Conservation (phyloP, 2,888 invertebrate genomes). For the Drosophila kanekoi region DNA sequence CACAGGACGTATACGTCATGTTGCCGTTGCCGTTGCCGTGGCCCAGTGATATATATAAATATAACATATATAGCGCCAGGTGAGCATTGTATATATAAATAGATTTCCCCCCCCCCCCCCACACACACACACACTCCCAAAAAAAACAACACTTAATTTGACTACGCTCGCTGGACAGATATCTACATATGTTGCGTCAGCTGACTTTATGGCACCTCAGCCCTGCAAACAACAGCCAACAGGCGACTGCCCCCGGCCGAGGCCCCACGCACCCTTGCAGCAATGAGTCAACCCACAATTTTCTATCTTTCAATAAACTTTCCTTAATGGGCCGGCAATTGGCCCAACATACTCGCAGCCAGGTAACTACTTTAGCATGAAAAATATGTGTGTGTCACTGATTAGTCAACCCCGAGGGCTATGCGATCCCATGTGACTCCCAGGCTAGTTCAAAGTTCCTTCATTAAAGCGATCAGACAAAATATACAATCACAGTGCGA, state of each 20-base stretch:
- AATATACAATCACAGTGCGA: conserved; percentile 5
- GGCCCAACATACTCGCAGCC: conserved; percentile 5
- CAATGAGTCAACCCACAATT: conserved; percentile 35
- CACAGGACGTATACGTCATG: conserved; percentile 69
- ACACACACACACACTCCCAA: no score
- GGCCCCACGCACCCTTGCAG: not conserved
- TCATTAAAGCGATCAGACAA: conserved; percentile 7
- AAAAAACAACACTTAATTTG: conserved; percentile 10
- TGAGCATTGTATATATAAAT: conserved; percentile 39
- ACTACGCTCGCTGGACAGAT: not conserved
- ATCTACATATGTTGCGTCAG: conserved; percentile 24
- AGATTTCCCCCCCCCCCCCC: conserved; percentile 19
- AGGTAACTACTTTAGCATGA: conserved; percentile 6
- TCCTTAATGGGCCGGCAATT: conserved; percentile 4
- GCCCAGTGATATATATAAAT: conserved; percentile 22
- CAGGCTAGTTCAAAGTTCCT: conserved; percentile 23
- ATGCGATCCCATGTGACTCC: conserved; percentile 28
- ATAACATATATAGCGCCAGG: conserved; percentile 37
- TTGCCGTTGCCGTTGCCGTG: conserved; percentile 10
- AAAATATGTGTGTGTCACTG: conserved; percentile 21
- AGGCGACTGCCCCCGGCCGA: not conserved
- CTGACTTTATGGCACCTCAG: conserved; percentile 34
- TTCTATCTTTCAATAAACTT: not conserved
- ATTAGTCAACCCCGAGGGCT: conserved; percentile 23
- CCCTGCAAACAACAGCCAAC: no score